These are phyloP conservation scores for Peromyscus aztecus DNA, from an alignment of 2,797 vertebrate species.

Conservation along the genomic window DNA sequence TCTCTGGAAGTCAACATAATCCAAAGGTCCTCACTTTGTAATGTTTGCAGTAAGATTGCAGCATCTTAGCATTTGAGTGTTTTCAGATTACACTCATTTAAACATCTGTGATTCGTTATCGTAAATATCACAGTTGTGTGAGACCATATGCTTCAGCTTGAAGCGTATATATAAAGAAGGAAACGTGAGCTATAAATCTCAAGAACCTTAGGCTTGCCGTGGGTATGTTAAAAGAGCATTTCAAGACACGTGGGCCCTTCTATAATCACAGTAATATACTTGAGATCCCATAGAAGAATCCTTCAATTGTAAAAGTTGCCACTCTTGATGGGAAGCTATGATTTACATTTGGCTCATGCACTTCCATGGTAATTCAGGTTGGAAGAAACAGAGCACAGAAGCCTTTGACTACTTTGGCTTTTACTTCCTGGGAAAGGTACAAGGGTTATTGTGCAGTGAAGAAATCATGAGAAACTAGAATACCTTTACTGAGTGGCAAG, in stretches of 20 bases:
- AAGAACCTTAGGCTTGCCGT: slow-evolving; percentile 15
- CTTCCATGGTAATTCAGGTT: not conserved
- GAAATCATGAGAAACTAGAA: slow-evolving; percentile 71
- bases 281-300: slow-evolving; percentile 58
- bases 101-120: slow-evolving; percentile 83
- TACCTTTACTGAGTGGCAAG: slow-evolving; percentile 71
- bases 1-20: slow-evolving; percentile 73
- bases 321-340: slow-evolving; percentile 69
- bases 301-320: slow-evolving; percentile 58
- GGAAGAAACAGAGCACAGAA: not conserved
- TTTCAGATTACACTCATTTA: slow-evolving; percentile 77
- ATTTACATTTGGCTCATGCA: slow-evolving; percentile 38
- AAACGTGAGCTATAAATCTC: slow-evolving; percentile 51
- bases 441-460: slow-evolving; percentile 63
- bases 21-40: slow-evolving; percentile 75
- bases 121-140: slow-evolving; percentile 82
- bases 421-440: slow-evolving; percentile 51
- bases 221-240: slow-evolving; percentile 69
- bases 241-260: slow-evolving; percentile 3
- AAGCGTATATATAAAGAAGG: not conserved
- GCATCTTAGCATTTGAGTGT: slow-evolving; percentile 78
- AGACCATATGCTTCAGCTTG: slow-evolving; percentile 76
- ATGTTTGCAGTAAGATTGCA: slow-evolving; percentile 71
- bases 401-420: not conserved
- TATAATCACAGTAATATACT: slow-evolving; percentile 20